Conservation (phyloP, 2,888 invertebrate species). For the Leptinotarsa tumamoca region DNA sequence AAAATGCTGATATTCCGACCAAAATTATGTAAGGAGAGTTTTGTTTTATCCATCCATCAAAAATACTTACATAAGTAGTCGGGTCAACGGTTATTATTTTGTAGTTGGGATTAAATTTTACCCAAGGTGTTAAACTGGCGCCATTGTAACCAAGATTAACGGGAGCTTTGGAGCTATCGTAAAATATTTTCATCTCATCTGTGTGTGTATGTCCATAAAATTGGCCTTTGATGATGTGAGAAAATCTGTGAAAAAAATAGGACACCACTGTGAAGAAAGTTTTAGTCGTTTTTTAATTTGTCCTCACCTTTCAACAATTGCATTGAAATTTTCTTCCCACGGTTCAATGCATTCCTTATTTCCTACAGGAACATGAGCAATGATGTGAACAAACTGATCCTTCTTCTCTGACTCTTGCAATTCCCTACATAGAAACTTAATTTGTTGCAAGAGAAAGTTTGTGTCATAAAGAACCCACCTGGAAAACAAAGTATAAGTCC, state of each 20-base stretch:
- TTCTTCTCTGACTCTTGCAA: constrained; percentile 67
- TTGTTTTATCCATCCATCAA: constrained; percentile 29
- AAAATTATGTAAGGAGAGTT: no score
- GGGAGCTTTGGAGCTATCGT: constrained; percentile 70
- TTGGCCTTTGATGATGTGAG: constrained; percentile 80
- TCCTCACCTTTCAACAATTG: constrained; percentile 77
- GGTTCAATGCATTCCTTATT: constrained; percentile 75
- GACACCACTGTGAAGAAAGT: no score
- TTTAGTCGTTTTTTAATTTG: constrained; percentile 49
- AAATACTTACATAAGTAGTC: constrained; percentile 54
- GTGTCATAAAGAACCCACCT: constrained; percentile 69
- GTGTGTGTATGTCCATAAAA: constrained; percentile 88
- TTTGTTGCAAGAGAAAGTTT: constrained; percentile 78
- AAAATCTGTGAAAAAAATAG: constrained; percentile 69
- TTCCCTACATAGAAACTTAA: constrained; percentile 80
- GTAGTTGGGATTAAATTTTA: constrained; percentile 75
- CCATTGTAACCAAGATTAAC: constrained; percentile 82
- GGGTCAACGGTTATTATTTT: constrained; percentile 58
- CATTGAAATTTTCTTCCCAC: constrained; percentile 78
- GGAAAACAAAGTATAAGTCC: constrained; percentile 19
- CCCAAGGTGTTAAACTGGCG: constrained; percentile 68
- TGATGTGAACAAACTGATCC: constrained; percentile 83
- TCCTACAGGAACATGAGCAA: constrained; percentile 87
- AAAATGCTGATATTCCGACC: no score
- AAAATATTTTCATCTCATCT: constrained; percentile 82